These are phyloP conservation scores for Amiota minor DNA, from an alignment of 2,888 invertebrate genomes.

Conservation along the genomic window DNA sequence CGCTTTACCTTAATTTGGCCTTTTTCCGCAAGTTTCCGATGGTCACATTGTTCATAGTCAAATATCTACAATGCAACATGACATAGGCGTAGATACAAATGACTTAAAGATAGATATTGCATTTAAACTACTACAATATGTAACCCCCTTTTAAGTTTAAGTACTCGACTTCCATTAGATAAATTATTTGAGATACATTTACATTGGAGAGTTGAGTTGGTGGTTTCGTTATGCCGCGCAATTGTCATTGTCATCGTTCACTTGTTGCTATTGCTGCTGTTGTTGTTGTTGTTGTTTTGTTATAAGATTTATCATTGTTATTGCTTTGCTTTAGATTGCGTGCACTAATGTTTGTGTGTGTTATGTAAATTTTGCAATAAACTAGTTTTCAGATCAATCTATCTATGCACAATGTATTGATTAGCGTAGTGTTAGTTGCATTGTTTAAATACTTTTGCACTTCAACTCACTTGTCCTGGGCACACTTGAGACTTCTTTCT, in stretches of 20 bases:
- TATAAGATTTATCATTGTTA: not conserved
- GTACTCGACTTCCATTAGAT: no score
- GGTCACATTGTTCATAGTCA: not conserved
- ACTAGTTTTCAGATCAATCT: not conserved
- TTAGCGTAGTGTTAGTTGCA: no score
- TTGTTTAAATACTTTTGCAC: no score
- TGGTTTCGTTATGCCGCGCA: not conserved
- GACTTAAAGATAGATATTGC: no score
- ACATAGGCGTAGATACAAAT: no score
- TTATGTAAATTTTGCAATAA: slow-evolving; percentile 12
- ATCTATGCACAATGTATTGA: no score
- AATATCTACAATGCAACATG: not conserved
- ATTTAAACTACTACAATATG: no score
- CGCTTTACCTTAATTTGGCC: slow-evolving; percentile 39
- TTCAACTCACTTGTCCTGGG: no score
- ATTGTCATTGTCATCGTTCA: slow-evolving; percentile 5
- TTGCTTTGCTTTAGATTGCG: not conserved
- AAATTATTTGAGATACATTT: no score
- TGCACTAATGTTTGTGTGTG: not conserved
- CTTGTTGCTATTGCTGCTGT: slow-evolving; percentile 4
- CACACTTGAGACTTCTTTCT: no score
- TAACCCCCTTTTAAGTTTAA: no score
- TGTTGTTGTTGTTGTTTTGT: slow-evolving; percentile 3
- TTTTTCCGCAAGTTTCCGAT: slow-evolving; percentile 60
- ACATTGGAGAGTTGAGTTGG: no score